Conservation (phyloP, 2,113 vertebrate species). For the Charadrius vociferus region DNA sequence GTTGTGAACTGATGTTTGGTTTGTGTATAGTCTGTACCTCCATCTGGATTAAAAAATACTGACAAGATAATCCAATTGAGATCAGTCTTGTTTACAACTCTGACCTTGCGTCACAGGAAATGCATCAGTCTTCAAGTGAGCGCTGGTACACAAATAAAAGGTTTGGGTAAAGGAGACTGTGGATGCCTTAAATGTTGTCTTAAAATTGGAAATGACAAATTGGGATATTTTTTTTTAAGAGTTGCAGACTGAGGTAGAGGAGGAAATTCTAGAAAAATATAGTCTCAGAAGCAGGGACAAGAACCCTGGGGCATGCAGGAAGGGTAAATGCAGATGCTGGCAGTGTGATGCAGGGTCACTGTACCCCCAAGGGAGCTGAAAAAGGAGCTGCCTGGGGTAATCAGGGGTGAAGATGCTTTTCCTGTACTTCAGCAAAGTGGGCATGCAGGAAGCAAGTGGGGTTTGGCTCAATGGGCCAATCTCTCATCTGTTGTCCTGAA, state of each 20-base stretch:
- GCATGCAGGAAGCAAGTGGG: neutral
- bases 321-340: neutral
- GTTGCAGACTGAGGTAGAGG: neutral
- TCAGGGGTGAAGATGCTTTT: neutral
- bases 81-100: conserved; percentile 29
- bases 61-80: neutral
- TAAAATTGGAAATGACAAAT: neutral
- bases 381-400: neutral
- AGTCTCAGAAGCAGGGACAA: neutral
- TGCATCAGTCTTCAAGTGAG: neutral
- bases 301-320: neutral
- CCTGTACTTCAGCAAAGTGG: neutral
- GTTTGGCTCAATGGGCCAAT: neutral
- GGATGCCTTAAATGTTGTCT: neutral
- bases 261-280: neutral
- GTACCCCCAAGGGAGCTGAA: neutral
- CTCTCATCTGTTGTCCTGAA: neutral
- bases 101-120: neutral
- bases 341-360: neutral
- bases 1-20: neutral
- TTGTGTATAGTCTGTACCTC: neutral
- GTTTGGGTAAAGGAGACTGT: neutral
- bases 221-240: neutral
- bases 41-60: neutral
- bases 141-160: neutral